Conservation (phyloP, 2,797 vertebrate genomes). For the Ambastaia sidthimunki region DNA sequence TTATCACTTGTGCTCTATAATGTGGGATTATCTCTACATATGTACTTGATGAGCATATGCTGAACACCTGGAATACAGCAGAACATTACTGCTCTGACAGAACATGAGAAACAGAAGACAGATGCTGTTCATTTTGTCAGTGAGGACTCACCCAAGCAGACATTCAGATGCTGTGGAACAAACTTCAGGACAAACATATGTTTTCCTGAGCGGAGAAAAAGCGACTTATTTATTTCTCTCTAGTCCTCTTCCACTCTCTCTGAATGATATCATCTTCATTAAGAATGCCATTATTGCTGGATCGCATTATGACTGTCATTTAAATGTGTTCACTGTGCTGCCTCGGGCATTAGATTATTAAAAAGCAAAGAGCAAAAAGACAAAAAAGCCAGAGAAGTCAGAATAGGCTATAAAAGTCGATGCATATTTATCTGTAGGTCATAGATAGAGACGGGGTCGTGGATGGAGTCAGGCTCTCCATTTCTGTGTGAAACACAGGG, state of each 20-base stretch:
- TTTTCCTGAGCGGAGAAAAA: slow-evolving; percentile 26
- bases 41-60: slow-evolving; percentile 51
- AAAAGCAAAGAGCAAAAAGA: too few species aligned
- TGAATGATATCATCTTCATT: neutral
- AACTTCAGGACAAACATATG: slow-evolving; percentile 37
- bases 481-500: slow-evolving; percentile 32
- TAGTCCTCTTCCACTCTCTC: neutral
- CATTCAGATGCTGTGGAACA: slow-evolving; percentile 50
- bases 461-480: slow-evolving; percentile 6
- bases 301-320: neutral
- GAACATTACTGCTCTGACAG: slow-evolving; percentile 50
- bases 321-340: slow-evolving; percentile 23
- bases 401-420: slow-evolving; percentile 1
- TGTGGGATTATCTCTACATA: slow-evolving; percentile 51
- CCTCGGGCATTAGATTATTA: neutral
- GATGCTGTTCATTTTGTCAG: slow-evolving; percentile 55
- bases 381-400: neutral
- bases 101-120: slow-evolving; percentile 58
- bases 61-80: slow-evolving; percentile 56
- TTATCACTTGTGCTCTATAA: slow-evolving; percentile 42
- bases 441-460: neutral
- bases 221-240: slow-evolving; percentile 7
- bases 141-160: slow-evolving; percentile 35
- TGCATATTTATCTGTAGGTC: slow-evolving; percentile 1
- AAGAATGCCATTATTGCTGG: neutral